Evolutionary conservation across 2,113 vertebrate genomes (phyloP).

Genomic region (Tragelaphus imberbis): DNA sequence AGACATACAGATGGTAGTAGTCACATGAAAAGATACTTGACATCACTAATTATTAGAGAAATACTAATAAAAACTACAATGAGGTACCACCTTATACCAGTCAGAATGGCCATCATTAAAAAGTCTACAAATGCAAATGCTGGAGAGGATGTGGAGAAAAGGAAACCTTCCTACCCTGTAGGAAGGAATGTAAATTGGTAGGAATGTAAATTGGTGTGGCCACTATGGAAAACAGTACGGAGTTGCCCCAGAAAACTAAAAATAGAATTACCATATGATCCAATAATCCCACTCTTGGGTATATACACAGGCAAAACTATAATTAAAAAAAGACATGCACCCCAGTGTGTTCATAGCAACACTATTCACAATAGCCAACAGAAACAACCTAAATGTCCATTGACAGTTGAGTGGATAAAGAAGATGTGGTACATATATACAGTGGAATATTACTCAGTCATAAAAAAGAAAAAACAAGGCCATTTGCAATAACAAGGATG

Average conservation of each 20-base stretch:
- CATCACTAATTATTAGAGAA: background rate
- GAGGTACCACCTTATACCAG: background rate
- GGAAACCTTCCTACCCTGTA: background rate
- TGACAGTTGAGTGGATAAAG: background rate
- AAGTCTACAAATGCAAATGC: background rate
- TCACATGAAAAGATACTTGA: background rate
- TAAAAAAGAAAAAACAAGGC: background rate
- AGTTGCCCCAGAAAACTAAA: background rate
- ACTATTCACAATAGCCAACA: background rate
- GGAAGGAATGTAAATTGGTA: background rate
- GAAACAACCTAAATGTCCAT: background rate
- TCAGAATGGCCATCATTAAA: background rate
- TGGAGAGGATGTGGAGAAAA: background rate
- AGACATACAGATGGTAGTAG: background rate
- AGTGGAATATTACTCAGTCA: background rate
- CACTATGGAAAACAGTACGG: background rate
- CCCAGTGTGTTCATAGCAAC: background rate
- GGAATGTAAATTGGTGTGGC: background rate
- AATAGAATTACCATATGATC: background rate
- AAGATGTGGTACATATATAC: background rate
- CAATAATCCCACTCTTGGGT: background rate
- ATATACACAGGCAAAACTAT: background rate
- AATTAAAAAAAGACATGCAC: background rate
- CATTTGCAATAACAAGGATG: background rate
- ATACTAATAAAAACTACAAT: background rate